These are phyloP conservation scores for Drosophila tripunctata DNA, from an alignment of 2,888 invertebrate genomes.

Conservation along the genomic window DNA sequence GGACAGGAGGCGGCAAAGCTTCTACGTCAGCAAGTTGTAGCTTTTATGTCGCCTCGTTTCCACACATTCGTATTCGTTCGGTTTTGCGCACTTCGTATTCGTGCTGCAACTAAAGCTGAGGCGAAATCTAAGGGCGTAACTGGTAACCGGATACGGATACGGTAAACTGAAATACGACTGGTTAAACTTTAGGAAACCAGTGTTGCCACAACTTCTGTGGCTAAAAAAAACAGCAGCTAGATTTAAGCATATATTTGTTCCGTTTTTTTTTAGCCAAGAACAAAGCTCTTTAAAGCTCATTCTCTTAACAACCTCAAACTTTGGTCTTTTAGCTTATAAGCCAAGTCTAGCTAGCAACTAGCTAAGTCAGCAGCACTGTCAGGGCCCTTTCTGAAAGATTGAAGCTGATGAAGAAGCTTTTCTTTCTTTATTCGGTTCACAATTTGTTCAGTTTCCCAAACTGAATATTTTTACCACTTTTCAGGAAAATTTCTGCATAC, in stretches of 20 bases:
- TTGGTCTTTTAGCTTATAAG: no score
- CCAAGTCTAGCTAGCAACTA: no score
- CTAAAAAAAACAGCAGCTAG: no score
- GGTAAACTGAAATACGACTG: no score
- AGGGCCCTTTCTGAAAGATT: no score
- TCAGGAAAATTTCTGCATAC: conserved; percentile 22
- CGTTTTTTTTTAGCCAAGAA: no score
- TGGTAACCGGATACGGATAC: conserved; percentile 31
- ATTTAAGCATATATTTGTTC: no score
- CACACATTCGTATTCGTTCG: conserved; percentile 19
- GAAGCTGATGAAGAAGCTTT: no score
- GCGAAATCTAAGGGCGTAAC: conserved; percentile 21
- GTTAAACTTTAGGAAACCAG: no score
- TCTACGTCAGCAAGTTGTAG: conserved; percentile 60
- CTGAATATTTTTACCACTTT: conserved; percentile 56
- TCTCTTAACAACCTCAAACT: no score
- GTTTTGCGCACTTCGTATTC: conserved; percentile 17
- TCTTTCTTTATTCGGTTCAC: neutral
- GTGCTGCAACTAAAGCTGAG: conserved; percentile 27
- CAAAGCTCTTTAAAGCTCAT: no score
- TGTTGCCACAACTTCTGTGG: no score
- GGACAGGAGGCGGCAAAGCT: conserved; percentile 9
- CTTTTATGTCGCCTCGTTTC: neutral
- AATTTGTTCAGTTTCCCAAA: conserved; percentile 2
- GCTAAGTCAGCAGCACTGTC: neutral